These are phyloP conservation scores for Helicoverpa zea DNA, from an alignment of 1,140 invertebrate genomes.

Conservation along the genomic window DNA sequence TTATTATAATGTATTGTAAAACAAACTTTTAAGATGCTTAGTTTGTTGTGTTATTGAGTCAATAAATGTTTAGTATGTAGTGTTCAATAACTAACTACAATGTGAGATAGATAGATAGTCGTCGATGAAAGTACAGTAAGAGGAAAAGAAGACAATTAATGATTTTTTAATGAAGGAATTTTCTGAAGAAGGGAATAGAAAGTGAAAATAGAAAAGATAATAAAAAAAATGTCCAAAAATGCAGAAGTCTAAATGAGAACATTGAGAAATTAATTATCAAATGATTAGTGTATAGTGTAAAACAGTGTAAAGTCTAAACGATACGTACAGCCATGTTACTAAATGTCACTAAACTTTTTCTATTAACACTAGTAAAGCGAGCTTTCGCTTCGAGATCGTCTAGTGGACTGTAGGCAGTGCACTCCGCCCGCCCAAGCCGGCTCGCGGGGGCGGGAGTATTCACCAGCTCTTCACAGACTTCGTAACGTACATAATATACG, in stretches of 20 bases:
- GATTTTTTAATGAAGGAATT: neutral
- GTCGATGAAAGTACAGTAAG: neutral
- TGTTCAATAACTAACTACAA: neutral
- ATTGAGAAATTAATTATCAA: too few species aligned
- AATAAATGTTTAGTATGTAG: neutral
- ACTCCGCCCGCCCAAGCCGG: constrained; percentile 71
- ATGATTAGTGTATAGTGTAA: neutral
- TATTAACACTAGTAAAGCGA: constrained; percentile 61
- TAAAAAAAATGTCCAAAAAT: neutral
- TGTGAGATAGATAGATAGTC: neutral
- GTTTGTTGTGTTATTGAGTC: constrained; percentile 26
- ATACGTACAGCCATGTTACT: constrained; percentile 77
- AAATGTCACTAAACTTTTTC: constrained; percentile 60
- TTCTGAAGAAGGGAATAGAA: too few species aligned
- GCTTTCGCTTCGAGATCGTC: constrained; percentile 73
- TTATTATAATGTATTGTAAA: constrained; percentile 23
- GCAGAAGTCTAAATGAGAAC: too few species aligned
- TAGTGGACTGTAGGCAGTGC: constrained; percentile 66
- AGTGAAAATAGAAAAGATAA: too few species aligned
- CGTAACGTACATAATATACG: constrained; percentile 30
- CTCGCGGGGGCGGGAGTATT: constrained; percentile 67
- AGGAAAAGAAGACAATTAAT: neutral
- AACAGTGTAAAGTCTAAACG: constrained; percentile 14
- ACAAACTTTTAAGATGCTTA: constrained; percentile 23
- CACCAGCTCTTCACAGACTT: constrained; percentile 4